Evolutionary conservation across 2,113 vertebrate genomes (phyloP), one percentile per base, ranked within the genome.

Genomic region (Pleuronectes platessa): DNA sequence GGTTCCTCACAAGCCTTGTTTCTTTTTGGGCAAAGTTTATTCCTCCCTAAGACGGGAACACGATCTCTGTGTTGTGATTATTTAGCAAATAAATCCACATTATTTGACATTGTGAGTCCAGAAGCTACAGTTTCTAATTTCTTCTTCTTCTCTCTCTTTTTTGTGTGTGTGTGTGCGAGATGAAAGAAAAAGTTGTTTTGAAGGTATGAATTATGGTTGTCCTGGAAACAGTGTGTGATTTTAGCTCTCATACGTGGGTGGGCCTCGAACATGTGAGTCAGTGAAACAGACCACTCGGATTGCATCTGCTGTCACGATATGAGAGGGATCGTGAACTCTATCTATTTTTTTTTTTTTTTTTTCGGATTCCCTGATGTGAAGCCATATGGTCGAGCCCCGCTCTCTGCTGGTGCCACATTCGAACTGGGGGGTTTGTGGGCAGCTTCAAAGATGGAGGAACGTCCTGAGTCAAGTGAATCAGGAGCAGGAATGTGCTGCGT

Each of bases 251-350:
- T 78, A 85, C 76, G 85, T 91, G 90, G 90, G 90, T 88, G 88
- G 86, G 73, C 87, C 24, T 24, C 83, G 79, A 89, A 84, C 81
- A 88, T 83, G 82, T 94, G 94, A 94, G 88, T 94, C 93, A 94
- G 90, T 68, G 45, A 89, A 92, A 83, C 83, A 78, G 79, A 85
- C 76, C 84, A 76, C 83, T 92, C 78, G 49, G 72, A 85, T 77
- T 83, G 89, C 89, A 88, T 89, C 89, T 93, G 87, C 79, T 91
- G 89, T 92, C 92, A 89, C 86, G 84, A 90, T 81, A 89, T 88
- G 83, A 91, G 81, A 66, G 70, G 67, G 81, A 84, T 87, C 70
- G n/a, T 74, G 79, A 83, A 78, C 85, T 86, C 76, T 54, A 79
- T 88, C 73, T 88, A 69, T 70, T 75, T 81, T 40, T 40, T 68